A percentile compares a stretch with the other conserved stretches of the same genome.
phyloP scores from a whole-genome alignment of 1,140 invertebrate genomes.

The Meloidogyne floridensis region DNA sequence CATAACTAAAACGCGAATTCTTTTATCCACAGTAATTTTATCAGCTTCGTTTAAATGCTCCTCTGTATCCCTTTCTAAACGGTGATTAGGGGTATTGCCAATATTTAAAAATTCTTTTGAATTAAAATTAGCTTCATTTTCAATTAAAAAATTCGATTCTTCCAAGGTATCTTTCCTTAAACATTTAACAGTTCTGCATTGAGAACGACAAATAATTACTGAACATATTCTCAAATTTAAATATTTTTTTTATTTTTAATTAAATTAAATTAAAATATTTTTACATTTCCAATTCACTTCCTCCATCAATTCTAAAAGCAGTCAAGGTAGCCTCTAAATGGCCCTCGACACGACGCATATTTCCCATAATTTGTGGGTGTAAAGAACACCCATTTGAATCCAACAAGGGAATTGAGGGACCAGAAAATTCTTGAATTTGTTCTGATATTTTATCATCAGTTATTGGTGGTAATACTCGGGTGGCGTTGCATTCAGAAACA shows the following conservation, averaged over 20 bases:
- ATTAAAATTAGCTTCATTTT: not conserved
- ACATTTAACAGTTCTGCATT: not conserved
- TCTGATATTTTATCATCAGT: conserved; percentile 40
- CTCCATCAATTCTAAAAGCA: conserved; percentile 56
- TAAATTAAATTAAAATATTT: not conserved
- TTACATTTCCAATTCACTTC: conserved; percentile 30
- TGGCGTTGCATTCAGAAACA: conserved; percentile 57
- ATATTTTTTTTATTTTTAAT: not conserved
- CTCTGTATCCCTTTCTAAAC: conserved; percentile 7
- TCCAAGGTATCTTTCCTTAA: not conserved
- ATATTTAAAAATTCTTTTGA: not conserved
- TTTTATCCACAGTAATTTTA: conserved; percentile 46
- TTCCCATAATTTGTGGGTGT: conserved; percentile 59
- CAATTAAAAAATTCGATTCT: not conserved
- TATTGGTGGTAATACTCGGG: conserved; percentile 35
- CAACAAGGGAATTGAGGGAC: conserved; percentile 44
- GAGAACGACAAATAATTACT: not conserved
- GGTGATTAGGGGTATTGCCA: not conserved
- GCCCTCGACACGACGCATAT: conserved; percentile 38
- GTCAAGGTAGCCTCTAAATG: conserved; percentile 53
- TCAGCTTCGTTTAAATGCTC: conserved; percentile 23
- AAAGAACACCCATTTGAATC: conserved; percentile 43
- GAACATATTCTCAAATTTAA: not conserved
- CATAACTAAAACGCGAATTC: conserved; percentile 45
- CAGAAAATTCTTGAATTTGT: conserved; percentile 11